Percentiles rank a stretch among this genome's conserved stretches.
phyloP scores from a whole-genome alignment of 2,888 invertebrate species.

The Andrena haemorrhoa region DNA sequence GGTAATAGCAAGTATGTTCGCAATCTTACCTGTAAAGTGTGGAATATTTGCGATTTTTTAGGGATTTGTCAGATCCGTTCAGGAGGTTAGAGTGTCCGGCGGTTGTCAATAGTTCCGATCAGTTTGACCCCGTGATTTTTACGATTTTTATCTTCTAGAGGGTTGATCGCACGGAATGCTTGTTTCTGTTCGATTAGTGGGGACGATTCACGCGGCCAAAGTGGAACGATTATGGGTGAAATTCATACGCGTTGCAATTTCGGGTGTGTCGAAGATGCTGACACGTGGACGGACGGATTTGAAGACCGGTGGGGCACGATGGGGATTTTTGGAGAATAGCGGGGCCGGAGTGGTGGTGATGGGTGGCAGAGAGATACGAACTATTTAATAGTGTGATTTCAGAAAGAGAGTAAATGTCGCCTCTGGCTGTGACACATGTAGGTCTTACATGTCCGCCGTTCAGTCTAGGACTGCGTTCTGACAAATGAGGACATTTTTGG shows the following conservation, averaged over 20 bases:
- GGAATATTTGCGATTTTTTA: constrained; percentile 6
- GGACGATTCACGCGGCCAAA: background rate
- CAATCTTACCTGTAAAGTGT: constrained; percentile 12
- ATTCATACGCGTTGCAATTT: constrained; percentile 63
- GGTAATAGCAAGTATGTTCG: background rate
- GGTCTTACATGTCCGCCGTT: constrained; percentile 82
- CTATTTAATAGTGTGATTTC: constrained; percentile 76
- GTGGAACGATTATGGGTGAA: constrained; percentile 18
- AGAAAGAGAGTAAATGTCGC: constrained; percentile 76
- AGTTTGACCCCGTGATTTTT: constrained; percentile 44
- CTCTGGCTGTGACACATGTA: constrained; percentile 76
- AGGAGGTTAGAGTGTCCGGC: constrained; percentile 56
- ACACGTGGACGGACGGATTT: constrained; percentile 65
- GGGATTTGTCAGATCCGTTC: constrained; percentile 41
- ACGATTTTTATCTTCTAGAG: constrained; percentile 34
- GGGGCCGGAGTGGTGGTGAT: constrained; percentile 35
- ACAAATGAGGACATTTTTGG: constrained; percentile 73
- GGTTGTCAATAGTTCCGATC: constrained; percentile 38
- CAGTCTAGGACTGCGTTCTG: constrained; percentile 78
- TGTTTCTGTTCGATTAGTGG: constrained; percentile 10
- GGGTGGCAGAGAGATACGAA: constrained; percentile 68
- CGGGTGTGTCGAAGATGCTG: constrained; percentile 53
- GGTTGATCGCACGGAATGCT: background rate
- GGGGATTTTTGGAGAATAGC: constrained; percentile 28
- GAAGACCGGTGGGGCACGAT: constrained; percentile 44